These are phyloP conservation scores for Lamellibrachia columna DNA, from an alignment of 2,888 invertebrate species.

Conservation along the genomic window DNA sequence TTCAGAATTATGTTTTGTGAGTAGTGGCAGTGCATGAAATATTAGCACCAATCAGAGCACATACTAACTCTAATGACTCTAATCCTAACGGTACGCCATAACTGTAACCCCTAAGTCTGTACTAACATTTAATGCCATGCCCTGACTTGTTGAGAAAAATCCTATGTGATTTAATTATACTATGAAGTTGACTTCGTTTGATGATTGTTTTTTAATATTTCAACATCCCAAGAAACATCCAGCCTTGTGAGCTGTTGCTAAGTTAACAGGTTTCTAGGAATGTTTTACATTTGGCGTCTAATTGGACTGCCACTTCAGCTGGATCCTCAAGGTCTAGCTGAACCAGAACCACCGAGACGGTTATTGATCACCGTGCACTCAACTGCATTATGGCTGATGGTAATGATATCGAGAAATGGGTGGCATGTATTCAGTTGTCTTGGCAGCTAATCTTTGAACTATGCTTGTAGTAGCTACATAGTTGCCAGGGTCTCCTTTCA, in stretches of 20 bases:
- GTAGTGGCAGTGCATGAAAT: too few relatives aligned
- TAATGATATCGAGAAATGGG: neutral
- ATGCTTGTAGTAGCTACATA: neutral
- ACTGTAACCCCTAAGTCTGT: too few relatives aligned
- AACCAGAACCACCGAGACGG: neutral
- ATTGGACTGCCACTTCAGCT: neutral
- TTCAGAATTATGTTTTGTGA: neutral
- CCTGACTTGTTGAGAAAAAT: too few relatives aligned
- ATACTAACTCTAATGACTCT: too few relatives aligned
- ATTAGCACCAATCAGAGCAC: too few relatives aligned
- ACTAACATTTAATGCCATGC: too few relatives aligned
- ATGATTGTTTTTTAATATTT: neutral
- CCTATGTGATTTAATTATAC: neutral
- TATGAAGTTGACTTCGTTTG: neutral
- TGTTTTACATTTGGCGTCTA: neutral
- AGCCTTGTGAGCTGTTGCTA: neutral
- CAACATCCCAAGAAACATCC: neutral
- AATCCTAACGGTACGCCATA: too few relatives aligned
- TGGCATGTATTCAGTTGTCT: neutral
- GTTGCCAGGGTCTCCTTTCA: neutral
- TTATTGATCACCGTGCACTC: neutral
- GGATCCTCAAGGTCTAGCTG: neutral
- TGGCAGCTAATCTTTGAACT: neutral
- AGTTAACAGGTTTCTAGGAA: neutral
- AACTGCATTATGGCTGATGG: neutral